A percentile compares a stretch with the other conserved stretches of the same genome.
These are phyloP conservation scores for Peromyscus maniculatus DNA, from an alignment of 2,113 vertebrate species.

Conservation along the genomic window DNA sequence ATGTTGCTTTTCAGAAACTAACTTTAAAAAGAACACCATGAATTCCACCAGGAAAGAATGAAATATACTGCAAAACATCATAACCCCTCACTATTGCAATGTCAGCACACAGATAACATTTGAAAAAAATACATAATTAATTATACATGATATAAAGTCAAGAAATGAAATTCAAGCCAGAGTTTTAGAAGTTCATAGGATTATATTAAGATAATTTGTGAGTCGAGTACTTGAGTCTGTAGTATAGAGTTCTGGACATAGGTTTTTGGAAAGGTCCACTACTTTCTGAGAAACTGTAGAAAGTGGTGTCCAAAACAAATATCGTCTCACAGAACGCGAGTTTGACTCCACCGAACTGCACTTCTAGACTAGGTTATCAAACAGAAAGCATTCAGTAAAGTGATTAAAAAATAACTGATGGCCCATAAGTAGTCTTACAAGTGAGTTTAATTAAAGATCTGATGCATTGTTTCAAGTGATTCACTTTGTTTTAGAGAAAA, in stretches of 20 bases:
- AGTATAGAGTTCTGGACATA: neutral
- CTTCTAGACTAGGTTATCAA: neutral
- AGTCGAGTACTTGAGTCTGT: neutral
- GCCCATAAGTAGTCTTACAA: neutral
- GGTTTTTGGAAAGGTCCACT: neutral
- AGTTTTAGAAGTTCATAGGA: neutral
- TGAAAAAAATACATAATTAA: slow-evolving; percentile 35
- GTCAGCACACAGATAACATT: slow-evolving; percentile 25
- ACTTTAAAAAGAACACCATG: slow-evolving; percentile 2
- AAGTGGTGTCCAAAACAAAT: neutral
- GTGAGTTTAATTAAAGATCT: neutral
- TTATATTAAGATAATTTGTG: neutral
- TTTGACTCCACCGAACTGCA: neutral
- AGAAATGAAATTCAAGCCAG: slow-evolving; percentile 12
- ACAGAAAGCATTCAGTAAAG: neutral
- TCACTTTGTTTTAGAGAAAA: neutral
- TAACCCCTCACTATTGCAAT: neutral
- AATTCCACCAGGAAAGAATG: slow-evolving; percentile 25
- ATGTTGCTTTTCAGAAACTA: slow-evolving; percentile 44
- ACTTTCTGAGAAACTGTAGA: neutral
- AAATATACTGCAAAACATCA: neutral
- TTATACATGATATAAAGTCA: neutral
- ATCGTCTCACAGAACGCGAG: neutral
- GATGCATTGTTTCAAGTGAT: slow-evolving; percentile 11
- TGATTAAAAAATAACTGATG: neutral